Base-by-base conservation (phyloP, 2,797 vertebrate genomes). In the Lutra lutra region DNA sequence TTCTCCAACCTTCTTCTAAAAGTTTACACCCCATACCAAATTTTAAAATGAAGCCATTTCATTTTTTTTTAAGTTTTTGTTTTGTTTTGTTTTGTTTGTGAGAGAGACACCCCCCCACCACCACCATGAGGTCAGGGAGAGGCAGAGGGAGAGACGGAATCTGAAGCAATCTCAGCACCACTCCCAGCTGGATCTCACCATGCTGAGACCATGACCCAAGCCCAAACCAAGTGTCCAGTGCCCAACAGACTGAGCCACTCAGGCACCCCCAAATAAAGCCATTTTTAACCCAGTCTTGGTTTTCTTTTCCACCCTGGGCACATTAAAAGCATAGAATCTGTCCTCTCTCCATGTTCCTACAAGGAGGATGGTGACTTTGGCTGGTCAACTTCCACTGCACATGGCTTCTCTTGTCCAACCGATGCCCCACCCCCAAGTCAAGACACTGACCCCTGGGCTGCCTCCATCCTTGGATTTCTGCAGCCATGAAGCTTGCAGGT, bases 281-380 rank as follows among this genome's bases (percentile, higher is more conserved):
- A 46, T 0, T 72, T 11, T 79, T 84, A 95, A 62, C 83, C 46
- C 11, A 95, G 4, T 82, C 14, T 83, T 89, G 20, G 1, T 5
- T 80, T 95, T 32, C 35, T 96, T 84, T 95, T 75, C 83, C 4
- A 73, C 68, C 82, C 23, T 72, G 86, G 78, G 10, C 48, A 70
- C 11, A 1, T 96, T 83, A 70, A 40, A 66, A 73, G 2, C 3
- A 21, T 2, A 72, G 91, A 38, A 10, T 25, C 87, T 95, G 96
- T 86, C 17, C 23, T 83, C 79, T 18, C 96, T 95, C 73, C 60
- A 79, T 78, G 91, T 75, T 95, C 32, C 77, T 35, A 14, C 6
- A 77, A 88, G 64, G 23, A 96, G 86, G 89, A 72, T 27, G 17
- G 23, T 62, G 29, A 17, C 29, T n/a, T 92, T 48, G 89, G 1